phyloP scores from a whole-genome alignment of 53 echinoderm and acorn worm genomes.

The Arbacia lixula region DNA sequence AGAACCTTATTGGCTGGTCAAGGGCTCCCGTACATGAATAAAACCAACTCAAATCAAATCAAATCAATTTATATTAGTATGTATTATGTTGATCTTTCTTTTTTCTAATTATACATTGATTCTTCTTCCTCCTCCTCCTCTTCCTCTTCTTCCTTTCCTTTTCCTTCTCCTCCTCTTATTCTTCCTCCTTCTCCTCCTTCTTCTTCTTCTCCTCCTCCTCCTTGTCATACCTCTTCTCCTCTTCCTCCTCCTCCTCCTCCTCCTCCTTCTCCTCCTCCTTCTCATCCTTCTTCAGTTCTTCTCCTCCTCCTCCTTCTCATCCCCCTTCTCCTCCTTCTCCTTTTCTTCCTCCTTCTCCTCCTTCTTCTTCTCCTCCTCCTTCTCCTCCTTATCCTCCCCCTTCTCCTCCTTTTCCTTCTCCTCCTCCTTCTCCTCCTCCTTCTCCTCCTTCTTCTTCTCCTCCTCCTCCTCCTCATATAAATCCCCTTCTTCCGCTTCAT shows the following conservation, averaged over 20 bases:
- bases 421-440: not conserved
- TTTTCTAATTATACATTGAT: too few relatives aligned
- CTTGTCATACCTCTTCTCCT: not conserved
- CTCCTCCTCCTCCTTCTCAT: too few relatives aligned
- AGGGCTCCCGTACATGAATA: too few relatives aligned
- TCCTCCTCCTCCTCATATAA: not conserved
- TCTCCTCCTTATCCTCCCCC: not conserved
- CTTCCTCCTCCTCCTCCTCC: not conserved
- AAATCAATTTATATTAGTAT: too few relatives aligned
- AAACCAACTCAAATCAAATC: too few relatives aligned
- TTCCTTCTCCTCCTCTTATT: not conserved
- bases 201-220: not conserved
- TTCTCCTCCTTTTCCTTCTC: not conserved
- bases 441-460: not conserved
- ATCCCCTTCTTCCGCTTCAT: not conserved
- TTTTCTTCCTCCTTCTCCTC: not conserved
- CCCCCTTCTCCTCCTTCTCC: not conserved
- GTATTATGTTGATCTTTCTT: too few relatives aligned
- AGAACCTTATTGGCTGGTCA: too few relatives aligned
- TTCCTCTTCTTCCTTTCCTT: not conserved
- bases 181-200: not conserved
- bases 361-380: too few relatives aligned
- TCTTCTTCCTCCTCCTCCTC: not conserved
- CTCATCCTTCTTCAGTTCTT: not conserved
- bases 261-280: not conserved